Conservation (phyloP, 92 coral and sea anemone species). For the Nematostella vectensis region DNA sequence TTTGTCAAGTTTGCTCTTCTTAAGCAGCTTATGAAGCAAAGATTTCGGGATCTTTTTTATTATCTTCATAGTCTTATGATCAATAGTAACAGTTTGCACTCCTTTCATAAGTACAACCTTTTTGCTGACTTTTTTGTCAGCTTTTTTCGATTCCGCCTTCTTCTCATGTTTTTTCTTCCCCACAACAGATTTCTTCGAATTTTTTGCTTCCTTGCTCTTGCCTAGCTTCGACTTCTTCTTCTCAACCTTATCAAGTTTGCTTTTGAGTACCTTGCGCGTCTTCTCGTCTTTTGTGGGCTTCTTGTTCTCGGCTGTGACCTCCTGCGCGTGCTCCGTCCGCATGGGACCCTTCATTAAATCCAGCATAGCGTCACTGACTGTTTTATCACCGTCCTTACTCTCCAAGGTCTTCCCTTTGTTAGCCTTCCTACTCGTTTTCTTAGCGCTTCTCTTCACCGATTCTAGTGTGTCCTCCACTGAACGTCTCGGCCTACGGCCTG, state of each 20-base stretch:
- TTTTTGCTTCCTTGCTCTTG: not conserved
- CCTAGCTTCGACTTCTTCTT: not conserved
- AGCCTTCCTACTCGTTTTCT: not conserved
- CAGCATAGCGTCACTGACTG: conserved; percentile 17
- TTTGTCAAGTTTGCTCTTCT: conserved; percentile 36
- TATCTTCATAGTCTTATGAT: conserved; percentile 12
- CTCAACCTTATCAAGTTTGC: conserved; percentile 1
- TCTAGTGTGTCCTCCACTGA: conserved; percentile 1
- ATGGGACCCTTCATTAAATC: conserved; percentile 13
- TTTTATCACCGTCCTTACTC: conserved; percentile 2
- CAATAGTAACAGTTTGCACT: conserved; percentile 9
- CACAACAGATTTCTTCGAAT: not conserved
- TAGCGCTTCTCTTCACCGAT: not conserved
- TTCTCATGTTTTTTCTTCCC: not conserved
- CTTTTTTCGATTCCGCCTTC: conserved; percentile 1
- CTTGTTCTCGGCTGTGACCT: not conserved
- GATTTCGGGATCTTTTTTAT: conserved; percentile 33
- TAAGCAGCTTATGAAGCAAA: conserved; percentile 26
- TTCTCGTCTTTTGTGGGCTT: not conserved
- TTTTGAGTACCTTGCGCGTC: not conserved
- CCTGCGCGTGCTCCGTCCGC: not conserved
- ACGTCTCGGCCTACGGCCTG: conserved; percentile 26
- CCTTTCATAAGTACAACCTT: conserved; percentile 17
- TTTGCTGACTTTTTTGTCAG: not conserved
- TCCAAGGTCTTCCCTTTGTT: not conserved